phyloP scores from a whole-genome alignment of 2,888 invertebrate species.

The Atrina japonica region DNA sequence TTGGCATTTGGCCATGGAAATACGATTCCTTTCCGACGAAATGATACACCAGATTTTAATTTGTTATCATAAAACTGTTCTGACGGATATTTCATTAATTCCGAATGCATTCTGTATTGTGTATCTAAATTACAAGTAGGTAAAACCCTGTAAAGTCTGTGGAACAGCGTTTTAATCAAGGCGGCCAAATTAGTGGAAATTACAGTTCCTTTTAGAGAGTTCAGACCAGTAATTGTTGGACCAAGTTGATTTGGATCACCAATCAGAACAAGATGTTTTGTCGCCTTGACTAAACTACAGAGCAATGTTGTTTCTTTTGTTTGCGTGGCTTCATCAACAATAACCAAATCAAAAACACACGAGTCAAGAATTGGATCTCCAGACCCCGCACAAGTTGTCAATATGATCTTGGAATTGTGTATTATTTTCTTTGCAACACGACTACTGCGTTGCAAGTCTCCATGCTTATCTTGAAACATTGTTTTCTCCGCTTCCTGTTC shows the following conservation, averaged over 20 bases:
- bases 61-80: constrained; percentile 40
- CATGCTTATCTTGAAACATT: too few species aligned
- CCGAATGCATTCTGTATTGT: constrained; percentile 49
- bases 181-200: constrained; percentile 14
- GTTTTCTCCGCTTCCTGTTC: constrained; percentile 32
- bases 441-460: constrained; percentile 16
- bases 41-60: constrained; percentile 20
- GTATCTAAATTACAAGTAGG: constrained; percentile 26
- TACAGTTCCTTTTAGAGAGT: neutral
- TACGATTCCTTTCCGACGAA: constrained; percentile 13
- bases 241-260: constrained; percentile 49
- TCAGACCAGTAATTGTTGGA: constrained; percentile 21
- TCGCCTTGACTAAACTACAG: constrained; percentile 43
- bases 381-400: constrained; percentile 47
- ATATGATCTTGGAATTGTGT: constrained; percentile 29
- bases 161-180: constrained; percentile 40
- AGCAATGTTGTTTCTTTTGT: constrained; percentile 45
- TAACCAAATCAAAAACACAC: constrained; percentile 40
- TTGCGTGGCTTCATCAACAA: constrained; percentile 52
- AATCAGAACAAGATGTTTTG: constrained; percentile 46
- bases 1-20: constrained; percentile 43
- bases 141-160: constrained; percentile 26
- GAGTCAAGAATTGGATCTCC: constrained; percentile 34
- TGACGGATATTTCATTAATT: constrained; percentile 46
- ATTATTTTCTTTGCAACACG: constrained; percentile 35